Percentiles rank a stretch among this genome's conserved stretches.
Conservation (phyloP, 2,797 vertebrate genomes). For the Danio tinwini region DNA sequence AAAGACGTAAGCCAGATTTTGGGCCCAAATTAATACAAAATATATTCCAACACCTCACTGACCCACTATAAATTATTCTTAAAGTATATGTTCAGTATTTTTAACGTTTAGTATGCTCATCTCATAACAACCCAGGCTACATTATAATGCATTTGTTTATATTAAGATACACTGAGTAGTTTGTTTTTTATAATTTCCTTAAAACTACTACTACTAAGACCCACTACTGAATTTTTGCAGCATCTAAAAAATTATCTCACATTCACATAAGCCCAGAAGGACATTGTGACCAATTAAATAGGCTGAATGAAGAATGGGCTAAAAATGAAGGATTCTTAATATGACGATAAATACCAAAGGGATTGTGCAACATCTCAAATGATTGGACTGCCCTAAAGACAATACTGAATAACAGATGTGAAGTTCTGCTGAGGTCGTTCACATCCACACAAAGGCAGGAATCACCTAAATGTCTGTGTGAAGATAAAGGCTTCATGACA, state of each 20-base stretch:
- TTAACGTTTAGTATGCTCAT: too few species aligned
- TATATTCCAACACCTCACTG: too few species aligned
- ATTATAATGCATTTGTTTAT: too few species aligned
- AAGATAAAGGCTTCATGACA: conserved; percentile 13
- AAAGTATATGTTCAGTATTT: too few species aligned
- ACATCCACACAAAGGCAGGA: not conserved
- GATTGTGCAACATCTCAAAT: conserved; percentile 40
- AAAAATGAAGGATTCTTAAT: conserved; percentile 29
- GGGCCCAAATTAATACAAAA: too few species aligned
- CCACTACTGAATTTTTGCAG: not conserved
- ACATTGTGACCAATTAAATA: not conserved
- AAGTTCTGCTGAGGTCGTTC: conserved; percentile 8
- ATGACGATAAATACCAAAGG: conserved; percentile 43
- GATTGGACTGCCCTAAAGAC: not conserved
- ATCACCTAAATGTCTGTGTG: not conserved
- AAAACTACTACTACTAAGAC: not conserved
- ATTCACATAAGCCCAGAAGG: not conserved
- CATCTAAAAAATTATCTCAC: not conserved
- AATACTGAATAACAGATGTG: conserved; percentile 45
- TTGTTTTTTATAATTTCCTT: not conserved
- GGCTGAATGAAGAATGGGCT: conserved; percentile 7
- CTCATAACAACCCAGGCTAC: not conserved
- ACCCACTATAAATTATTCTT: too few species aligned
- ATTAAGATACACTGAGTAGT: not conserved
- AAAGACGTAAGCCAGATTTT: too few species aligned